Conservation (phyloP, 2,888 invertebrate genomes). For the Cepaea hortensis region DNA sequence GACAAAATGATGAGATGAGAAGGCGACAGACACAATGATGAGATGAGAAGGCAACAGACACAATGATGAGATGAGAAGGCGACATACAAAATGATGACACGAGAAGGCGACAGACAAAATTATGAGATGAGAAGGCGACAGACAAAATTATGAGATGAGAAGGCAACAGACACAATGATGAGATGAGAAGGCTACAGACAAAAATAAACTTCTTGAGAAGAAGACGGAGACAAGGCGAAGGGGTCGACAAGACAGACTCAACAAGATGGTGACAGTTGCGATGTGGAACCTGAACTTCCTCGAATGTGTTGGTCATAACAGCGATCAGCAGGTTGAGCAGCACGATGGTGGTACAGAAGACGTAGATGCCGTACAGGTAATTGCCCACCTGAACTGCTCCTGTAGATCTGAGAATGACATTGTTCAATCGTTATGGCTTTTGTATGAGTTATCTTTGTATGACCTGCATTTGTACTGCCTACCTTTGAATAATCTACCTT, state of each 20-base stretch:
- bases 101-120: background rate
- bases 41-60: no score
- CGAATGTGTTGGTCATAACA: conserved; percentile 72
- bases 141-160: background rate
- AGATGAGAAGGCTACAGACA: no score
- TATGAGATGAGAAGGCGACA: background rate
- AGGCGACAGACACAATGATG: no score
- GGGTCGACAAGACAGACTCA: background rate
- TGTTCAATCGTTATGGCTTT: background rate
- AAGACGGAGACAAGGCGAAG: background rate
- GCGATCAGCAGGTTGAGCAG: conserved; percentile 72
- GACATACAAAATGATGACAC: background rate
- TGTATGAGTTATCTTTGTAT: no score
- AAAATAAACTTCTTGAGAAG: no score
- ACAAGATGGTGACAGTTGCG: background rate
- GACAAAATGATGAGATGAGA: background rate
- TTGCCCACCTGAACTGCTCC: conserved; percentile 56
- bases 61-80: no score
- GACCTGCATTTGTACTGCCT: no score
- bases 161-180: background rate
- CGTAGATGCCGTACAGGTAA: conserved; percentile 60
- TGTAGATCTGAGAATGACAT: conserved; percentile 30
- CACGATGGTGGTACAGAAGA: conserved; percentile 67
- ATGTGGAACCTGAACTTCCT: conserved; percentile 65
- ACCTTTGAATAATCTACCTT: no score